Base-by-base conservation (phyloP, 1,140 invertebrate species). In the Drosophila tsacasi region DNA sequence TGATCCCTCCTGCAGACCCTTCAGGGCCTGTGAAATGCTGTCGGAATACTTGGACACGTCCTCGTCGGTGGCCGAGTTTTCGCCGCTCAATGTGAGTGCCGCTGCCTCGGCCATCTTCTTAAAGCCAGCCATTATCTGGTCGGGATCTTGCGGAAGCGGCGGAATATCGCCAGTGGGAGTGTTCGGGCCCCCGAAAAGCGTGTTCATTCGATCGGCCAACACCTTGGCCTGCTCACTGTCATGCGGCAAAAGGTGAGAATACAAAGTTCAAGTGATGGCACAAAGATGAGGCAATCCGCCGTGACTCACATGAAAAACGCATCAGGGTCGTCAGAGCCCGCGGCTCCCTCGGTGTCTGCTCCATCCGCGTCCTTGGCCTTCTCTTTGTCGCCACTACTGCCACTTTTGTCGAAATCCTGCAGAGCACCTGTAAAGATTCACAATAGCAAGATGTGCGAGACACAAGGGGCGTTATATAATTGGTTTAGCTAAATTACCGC, bases 331-430 rank as follows among this genome's bases (percentile, higher is more conserved):
- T 67, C 54, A 7, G 37, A 50, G 17, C 25, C 57, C 0, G 52
- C 78, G 13, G 37, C 52, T 39, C 4, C 79, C 19, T 66, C 75
- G 12, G 19, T 32, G 40, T n/a, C 35, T 12, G 52, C 67, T 9
- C 23, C 55, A 47, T 79, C 69, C 7, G 81, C 42, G 27, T 49
- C 52, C 27, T 60, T 72, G 35, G 52, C 9, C 54, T 78, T 83
- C 15, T 89, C 25, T 23, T 82, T 78, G 58, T 50, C 54, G 30
- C 85, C 66, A 19, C 57, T 42, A 59, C 78, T 72, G 17, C 80
- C 65, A 30, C 68, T 77, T 64, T 94, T 93, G 49, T 93, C 93
- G 47, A 94, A 94, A 81, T 94, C 94, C 83, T 94, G 84, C 44
- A 94, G 83, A 65, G 94, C 94, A 93, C 92, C 94, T 94, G 54